Percentiles rank a stretch among this genome's conserved stretches.
These are phyloP conservation scores for Cricetomys ansorgei DNA, from an alignment of 2,113 vertebrate species.

Conservation along the genomic window DNA sequence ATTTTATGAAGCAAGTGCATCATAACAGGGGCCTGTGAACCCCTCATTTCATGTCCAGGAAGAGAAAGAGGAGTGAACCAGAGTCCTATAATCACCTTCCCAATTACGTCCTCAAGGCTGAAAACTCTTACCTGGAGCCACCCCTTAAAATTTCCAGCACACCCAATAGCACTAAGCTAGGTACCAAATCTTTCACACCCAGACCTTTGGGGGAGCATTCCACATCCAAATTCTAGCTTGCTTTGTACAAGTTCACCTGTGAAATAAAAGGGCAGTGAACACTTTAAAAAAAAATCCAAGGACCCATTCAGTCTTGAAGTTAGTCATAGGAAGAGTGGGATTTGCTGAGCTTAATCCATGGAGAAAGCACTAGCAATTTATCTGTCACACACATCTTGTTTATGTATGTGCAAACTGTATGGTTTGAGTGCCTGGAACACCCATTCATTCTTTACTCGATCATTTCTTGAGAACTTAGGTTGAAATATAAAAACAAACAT, in stretches of 20 bases:
- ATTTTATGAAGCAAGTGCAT: neutral
- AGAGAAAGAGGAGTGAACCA: neutral
- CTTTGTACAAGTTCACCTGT: neutral
- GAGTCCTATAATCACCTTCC: neutral
- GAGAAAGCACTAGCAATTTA: neutral
- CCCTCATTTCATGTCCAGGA: neutral
- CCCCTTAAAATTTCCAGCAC: neutral
- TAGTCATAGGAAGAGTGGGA: neutral
- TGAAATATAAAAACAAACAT: neutral
- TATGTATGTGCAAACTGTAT: neutral
- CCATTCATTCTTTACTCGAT: neutral
- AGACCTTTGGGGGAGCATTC: neutral
- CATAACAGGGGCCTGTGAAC: too few species aligned
- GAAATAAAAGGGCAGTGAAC: neutral
- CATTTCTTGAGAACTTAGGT: neutral
- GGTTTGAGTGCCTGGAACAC: neutral
- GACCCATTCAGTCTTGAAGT: neutral
- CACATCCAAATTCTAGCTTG: neutral
- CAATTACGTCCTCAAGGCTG: fast-evolving
- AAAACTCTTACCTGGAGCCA: neutral
- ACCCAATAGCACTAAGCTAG: neutral
- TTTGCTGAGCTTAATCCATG: neutral
- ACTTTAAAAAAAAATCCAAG: neutral
- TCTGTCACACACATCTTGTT: neutral
- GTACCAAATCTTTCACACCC: neutral